Base-by-base conservation (phyloP, 2,888 invertebrate genomes). In the Lypha dubia region DNA sequence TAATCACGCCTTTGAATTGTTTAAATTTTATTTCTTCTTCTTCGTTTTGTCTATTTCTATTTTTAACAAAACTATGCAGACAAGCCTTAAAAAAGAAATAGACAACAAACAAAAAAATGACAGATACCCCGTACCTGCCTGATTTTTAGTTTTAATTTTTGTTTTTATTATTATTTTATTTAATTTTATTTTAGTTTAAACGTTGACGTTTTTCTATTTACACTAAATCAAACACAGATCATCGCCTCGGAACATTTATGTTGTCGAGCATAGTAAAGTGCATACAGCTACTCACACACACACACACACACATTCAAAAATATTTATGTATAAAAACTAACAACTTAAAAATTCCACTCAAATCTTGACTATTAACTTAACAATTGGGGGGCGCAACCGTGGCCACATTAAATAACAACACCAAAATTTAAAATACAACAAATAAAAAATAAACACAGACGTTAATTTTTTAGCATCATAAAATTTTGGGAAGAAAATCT, bases 1-100 rank as follows among this genome's bases (percentile, higher is more conserved):
- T 84, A 85, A 85, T 85, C 85, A 86, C 86, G 86, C 86, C 86
- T 86, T 86, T 81, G 85, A 85, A 86, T 85, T 86, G 83, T 85
- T 86, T 75, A 85, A 86, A 85, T 84, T 76, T 73, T 49, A 65
- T 79, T 84, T 82, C 58, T 56, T 81, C 13, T 63, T 68, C 7
- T 70, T n/a, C n/a, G n/a, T 73, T 35, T 51, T 46, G 58, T 9
- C 51, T 32, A 56, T 68, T 56, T 67, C 28, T 58, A 58, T 83
- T 70, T 74, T 71, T 65, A 73, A 32, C 44, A 17, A 77, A 76
- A 67, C 71, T 79, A 71, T 79, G 84, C 83, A 85, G 86, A 67
- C 86, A 86, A 86, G 83, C 86, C 86, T 86, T 83, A 84, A 86
- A 86, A 82, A 71, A 71, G 49, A 74, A 70, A 46, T 9, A 44